Base-by-base conservation (phyloP, 2,113 vertebrate species). In the Myotis davidii region DNA sequence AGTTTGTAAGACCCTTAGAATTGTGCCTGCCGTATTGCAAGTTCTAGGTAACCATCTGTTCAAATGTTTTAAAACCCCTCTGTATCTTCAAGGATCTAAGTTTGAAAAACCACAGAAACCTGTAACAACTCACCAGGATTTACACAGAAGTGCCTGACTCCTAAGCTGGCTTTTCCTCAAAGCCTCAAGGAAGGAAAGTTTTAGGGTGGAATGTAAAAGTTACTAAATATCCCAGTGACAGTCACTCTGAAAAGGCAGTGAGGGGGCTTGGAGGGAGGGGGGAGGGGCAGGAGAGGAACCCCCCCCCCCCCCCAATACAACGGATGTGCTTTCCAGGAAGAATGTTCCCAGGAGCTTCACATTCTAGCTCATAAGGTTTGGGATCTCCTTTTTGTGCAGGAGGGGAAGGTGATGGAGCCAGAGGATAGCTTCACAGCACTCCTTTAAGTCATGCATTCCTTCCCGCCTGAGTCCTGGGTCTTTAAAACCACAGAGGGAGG, bases 71-170 rank as follows among this genome's bases (percentile, higher is more conserved):
- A 65, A 82, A 90, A 82, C 84, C 45, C 2, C 37, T 85, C 85
- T 64, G 34, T 88, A 74, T 91, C 70, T 73, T 92, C 54, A 70
- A 50, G 77, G 73, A 86, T 85, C 70, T 90, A 85, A 90, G 73
- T 85, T 86, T 83, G 88, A 90, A 94, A 85, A 87, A 45, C 56
- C 81, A 89, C 39, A 78, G 69, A 92, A 87, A 77, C 34, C 17
- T 42, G 0, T 64, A 67, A 81, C 25, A 94, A 54, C 18, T 86
- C 56, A 65, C 10, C 7, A 48, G n/a, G 18, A 65, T 90, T 94
- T 73, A 87, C 61, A 74, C 1, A 64, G 81, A 32, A 76, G 79
- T 52, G 48, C 88, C 84, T 59, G 48, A 70, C 90, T 89, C 59
- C 56, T 79, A 86, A 83, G 20, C 8, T 67, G 64, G 37, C n/a